Conservation (phyloP, 2,113 vertebrate genomes). For the Strigops habroptila region DNA sequence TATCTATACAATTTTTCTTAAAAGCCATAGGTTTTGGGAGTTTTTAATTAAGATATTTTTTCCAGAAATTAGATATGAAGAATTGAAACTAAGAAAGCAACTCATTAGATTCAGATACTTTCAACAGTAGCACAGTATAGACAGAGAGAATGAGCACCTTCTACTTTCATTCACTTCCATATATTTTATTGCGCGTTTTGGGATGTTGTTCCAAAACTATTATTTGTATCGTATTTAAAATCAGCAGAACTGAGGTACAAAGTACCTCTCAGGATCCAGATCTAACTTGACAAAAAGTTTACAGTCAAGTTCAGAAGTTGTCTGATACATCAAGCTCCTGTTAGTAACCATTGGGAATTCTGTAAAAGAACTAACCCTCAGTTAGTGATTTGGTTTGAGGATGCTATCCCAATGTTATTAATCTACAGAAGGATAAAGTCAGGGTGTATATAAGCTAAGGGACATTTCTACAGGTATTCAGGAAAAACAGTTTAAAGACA, state of each 20-base stretch:
- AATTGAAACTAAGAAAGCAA: neutral
- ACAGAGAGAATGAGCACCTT: neutral
- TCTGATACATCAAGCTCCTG: neutral
- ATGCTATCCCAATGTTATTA: neutral
- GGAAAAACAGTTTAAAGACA: neutral
- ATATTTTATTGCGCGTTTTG: neutral
- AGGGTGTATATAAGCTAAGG: neutral
- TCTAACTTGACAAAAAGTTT: neutral
- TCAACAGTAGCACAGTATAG: neutral
- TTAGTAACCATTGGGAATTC: neutral
- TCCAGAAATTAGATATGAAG: neutral
- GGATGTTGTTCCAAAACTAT: neutral
- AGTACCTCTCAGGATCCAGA: neutral
- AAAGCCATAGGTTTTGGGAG: neutral
- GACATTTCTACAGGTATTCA: neutral
- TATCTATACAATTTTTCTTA: neutral
- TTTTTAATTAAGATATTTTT: neutral
- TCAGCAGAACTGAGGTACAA: neutral
- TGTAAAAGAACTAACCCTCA: neutral
- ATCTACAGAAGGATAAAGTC: neutral
- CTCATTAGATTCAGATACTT: neutral
- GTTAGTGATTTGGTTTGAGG: neutral
- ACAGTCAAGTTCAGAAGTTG: neutral
- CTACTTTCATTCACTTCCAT: neutral
- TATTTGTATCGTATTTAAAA: neutral